A percentile compares a stretch with the other conserved stretches of the same genome.
phyloP scores from a whole-genome alignment of 2,888 invertebrate species.

The Sycophila texana region DNA sequence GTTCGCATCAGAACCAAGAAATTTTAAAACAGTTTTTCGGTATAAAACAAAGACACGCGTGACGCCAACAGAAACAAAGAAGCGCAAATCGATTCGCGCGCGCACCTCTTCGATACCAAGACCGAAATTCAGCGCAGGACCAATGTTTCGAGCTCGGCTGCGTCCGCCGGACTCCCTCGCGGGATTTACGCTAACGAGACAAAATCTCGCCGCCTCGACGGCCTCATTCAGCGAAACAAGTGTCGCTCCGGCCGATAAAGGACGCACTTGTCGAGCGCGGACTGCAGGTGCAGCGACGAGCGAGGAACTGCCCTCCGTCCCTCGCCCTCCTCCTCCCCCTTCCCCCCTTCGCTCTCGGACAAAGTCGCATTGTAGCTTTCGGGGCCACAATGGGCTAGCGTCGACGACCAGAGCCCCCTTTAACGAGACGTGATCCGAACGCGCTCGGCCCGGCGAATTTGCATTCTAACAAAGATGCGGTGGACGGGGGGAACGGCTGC shows the following conservation, averaged over 20 bases:
- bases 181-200: conserved; percentile 40
- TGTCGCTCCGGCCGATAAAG: conserved; percentile 31
- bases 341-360: conserved; percentile 2
- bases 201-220: conserved; percentile 12
- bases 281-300: background rate
- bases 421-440: conserved; percentile 35
- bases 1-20: too few relatives aligned
- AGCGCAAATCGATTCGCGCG: background rate
- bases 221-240: conserved; percentile 19
- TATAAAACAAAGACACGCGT: too few relatives aligned
- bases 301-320: background rate
- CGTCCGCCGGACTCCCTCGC: background rate
- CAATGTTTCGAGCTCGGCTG: background rate
- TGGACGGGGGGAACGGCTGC: too few relatives aligned
- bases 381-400: conserved; percentile 20
- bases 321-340: too few relatives aligned
- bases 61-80: background rate
- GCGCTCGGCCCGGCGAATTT: background rate
- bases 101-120: background rate
- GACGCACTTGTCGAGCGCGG: conserved; percentile 17
- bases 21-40: too few relatives aligned
- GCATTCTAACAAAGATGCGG: too few relatives aligned
- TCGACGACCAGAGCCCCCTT: background rate
- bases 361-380: conserved; percentile 36
- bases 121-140: background rate